These are phyloP conservation scores for Gorsachius goisagi DNA, from an alignment of 2,113 vertebrate species.

Conservation along the genomic window DNA sequence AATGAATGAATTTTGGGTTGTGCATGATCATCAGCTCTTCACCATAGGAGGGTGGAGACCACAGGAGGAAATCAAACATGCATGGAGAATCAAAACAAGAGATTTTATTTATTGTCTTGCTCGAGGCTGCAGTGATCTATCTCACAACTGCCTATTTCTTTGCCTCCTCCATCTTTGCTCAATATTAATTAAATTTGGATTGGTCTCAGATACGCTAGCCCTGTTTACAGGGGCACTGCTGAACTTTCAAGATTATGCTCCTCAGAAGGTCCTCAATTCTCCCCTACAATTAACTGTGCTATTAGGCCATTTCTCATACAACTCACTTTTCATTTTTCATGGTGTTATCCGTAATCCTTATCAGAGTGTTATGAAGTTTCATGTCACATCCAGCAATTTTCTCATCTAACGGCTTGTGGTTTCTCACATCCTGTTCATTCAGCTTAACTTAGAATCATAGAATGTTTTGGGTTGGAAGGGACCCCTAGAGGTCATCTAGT, in stretches of 20 bases:
- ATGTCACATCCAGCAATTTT: not conserved
- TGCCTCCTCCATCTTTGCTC: not conserved
- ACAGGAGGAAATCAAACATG: not conserved
- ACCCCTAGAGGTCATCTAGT: too few species aligned
- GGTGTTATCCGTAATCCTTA: not conserved
- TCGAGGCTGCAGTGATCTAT: not conserved
- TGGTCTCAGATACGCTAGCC: not conserved
- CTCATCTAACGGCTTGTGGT: not conserved
- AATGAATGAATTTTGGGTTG: not conserved
- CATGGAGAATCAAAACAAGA: not conserved
- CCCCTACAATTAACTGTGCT: not conserved
- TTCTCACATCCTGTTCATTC: not conserved
- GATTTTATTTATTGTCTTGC: not conserved
- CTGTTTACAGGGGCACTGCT: not conserved
- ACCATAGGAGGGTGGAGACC: not conserved
- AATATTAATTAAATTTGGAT: not conserved
- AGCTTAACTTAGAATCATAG: not conserved
- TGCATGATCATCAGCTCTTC: not conserved
- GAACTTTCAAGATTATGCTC: not conserved
- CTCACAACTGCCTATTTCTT: not conserved
- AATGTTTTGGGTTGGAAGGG: too few species aligned
- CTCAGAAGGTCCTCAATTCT: not conserved
- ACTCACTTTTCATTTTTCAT: not conserved
- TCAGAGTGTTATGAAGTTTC: not conserved
- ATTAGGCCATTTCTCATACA: not conserved